Evolutionary conservation across 1,140 invertebrate genomes (phyloP), one percentile per base, ranked within the genome.

Genomic region (Wasmannia auropunctata): DNA sequence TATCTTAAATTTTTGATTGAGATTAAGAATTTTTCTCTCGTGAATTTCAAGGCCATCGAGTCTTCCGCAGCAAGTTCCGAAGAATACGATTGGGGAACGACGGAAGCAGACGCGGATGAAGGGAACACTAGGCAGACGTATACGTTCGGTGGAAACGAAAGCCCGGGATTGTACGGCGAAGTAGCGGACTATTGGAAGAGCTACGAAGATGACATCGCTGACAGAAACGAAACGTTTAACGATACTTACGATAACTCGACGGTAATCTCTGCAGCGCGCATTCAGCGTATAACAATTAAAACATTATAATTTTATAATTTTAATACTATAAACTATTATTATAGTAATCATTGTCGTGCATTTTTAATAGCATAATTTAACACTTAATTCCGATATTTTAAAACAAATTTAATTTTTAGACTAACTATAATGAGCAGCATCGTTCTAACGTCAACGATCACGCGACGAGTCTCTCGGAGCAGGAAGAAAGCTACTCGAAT

Each of bases 81-180:
- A 34, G 62, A 69, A 19, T 25, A 79, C 6, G 6, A 62, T 43
- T 43, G 25, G 16, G 11, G 11, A 31, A 8, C 8, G 0, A 63
- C 25, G 10, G 19, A 46, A 34, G 8, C 56, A 14, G 16, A 54
- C 0, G 28, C 22, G 19, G 10, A 49, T 46, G 11, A 49, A 34
- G 22, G 49, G 6, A 40, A 58, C 4, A 2, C 1, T 34, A 34
- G 79, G 43, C 60, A 22, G 10, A 43, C 54, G 25, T 87, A 79
- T 14, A 75, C 85, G 31, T 91, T 88, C 19, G 87, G 58, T 16
- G 80, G 77, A 25, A 87, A 94, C 31, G 93, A 94, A 65, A 92
- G 91, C 51, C 93, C 93, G 10, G 93, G 93, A 58, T 51, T 93
- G 11, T 94, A 91, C 70, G 93, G 93, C 6, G 92, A 93, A 88